Base-by-base conservation (phyloP, 2,797 vertebrate genomes). In the Cichlasoma orientale region DNA sequence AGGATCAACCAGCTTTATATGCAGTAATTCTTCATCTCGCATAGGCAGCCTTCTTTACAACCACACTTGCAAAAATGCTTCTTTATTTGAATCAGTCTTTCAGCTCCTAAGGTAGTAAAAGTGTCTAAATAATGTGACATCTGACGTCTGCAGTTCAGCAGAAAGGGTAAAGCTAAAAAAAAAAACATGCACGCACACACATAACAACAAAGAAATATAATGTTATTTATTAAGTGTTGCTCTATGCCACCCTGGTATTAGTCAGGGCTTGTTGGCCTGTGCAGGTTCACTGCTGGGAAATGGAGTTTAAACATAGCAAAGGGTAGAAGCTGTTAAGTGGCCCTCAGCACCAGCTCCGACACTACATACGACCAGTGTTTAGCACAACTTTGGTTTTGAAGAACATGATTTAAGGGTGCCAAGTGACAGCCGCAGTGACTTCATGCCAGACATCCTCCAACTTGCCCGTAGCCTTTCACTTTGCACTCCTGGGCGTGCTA, bases 351-450 rank as follows among this genome's bases (percentile, higher is more conserved):
- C 75, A 70, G 73, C 86, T 90, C 84, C 90, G 87, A 89, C 88
- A 89, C 82, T 87, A 75, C 85, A 82, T 78, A 58, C 50, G 84
- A 82, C 79, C 74, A 82, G 75, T 79, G 81, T 88, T 90, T 86
- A 90, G 89, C 86, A 77, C 86, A 85, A 78, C 77, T 82, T 74
- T 77, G 85, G 84, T 86, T 84, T 82, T 82, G 80, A 87, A 85
- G 84, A 91, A 80, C 86, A 77, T 27, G 80, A 79, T 81, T 89
- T 72, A 52, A 87, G 72, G 77, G 68, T 83, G 88, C 86, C 86
- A 90, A 86, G 87, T 88, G 87, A 87, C 92, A 89, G 75, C 88
- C 74, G 7, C 83, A 78, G 75, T 81, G 89, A 93, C 83, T 90
- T 88, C 79, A 87, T 82, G 88, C 82, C 90, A 90, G 83, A 86